These are phyloP conservation scores for Drosophila santomea DNA, from an alignment of 1,140 invertebrate species.

Conservation along the genomic window DNA sequence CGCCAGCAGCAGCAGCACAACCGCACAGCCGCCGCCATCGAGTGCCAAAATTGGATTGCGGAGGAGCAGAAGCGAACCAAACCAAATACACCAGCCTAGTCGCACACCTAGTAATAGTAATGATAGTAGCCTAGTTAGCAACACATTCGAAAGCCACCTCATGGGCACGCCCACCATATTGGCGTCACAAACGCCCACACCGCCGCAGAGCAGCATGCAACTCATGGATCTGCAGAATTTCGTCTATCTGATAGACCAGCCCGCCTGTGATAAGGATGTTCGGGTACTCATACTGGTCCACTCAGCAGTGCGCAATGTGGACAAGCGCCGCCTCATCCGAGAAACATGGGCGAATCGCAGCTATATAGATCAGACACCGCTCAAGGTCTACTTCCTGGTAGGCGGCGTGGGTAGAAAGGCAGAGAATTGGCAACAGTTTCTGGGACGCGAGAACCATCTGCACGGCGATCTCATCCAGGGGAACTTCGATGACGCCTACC, in stretches of 20 bases:
- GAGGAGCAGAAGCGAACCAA: conserved; percentile 46
- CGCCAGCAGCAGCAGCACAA: conserved; percentile 11
- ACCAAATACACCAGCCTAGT: conserved; percentile 76
- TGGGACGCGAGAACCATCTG: conserved; percentile 87
- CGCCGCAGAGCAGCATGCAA: conserved; percentile 83
- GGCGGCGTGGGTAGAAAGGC: conserved; percentile 85
- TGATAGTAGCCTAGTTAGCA: conserved; percentile 61
- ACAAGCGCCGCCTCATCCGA: conserved; percentile 87
- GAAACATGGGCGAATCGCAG: conserved; percentile 88
- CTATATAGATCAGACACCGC: conserved; percentile 58
- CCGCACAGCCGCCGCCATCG: conserved; percentile 21
- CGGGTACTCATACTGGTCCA: conserved; percentile 88
- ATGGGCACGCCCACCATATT: conserved; percentile 35
- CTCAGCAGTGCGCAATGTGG: conserved; percentile 88
- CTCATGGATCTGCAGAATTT: conserved; percentile 87
- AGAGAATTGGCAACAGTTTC: conserved; percentile 78
- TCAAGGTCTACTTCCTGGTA: conserved; percentile 89
- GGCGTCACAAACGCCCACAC: conserved; percentile 20
- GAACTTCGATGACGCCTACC: conserved; percentile 91
- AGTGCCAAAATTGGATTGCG: conserved; percentile 43
- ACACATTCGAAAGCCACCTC: conserved; percentile 41
- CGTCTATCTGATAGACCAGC: conserved; percentile 86
- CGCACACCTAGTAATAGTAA: conserved; percentile 47
- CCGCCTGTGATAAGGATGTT: conserved; percentile 84
- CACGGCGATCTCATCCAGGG: conserved; percentile 92